Conservation (phyloP, 2,888 invertebrate genomes). For the Trachelus tabidus region DNA sequence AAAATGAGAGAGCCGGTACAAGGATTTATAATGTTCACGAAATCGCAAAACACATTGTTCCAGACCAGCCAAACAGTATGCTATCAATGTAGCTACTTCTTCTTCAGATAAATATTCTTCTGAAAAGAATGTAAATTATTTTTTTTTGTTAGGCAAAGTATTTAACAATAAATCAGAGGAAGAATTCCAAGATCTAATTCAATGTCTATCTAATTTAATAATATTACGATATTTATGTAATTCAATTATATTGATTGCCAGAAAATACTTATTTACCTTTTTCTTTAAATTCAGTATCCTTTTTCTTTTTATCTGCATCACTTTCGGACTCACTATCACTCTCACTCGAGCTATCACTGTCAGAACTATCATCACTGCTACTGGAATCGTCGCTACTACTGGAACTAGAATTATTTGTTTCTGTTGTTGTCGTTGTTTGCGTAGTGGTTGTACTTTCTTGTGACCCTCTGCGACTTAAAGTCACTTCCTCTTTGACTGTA, state of each 20-base stretch:
- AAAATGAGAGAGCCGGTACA: slow-evolving; percentile 87
- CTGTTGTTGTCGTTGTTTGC: slow-evolving; percentile 63
- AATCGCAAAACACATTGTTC: slow-evolving; percentile 88
- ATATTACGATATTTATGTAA: neutral
- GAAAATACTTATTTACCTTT: slow-evolving; percentile 37
- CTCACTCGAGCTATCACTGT: slow-evolving; percentile 68
- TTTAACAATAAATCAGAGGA: neutral
- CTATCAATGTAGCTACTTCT: slow-evolving; percentile 73
- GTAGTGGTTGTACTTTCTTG: slow-evolving; percentile 65
- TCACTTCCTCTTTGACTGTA: slow-evolving; percentile 45
- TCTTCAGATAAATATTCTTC: slow-evolving; percentile 67
- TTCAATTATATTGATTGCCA: neutral
- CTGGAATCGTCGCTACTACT: slow-evolving; percentile 67
- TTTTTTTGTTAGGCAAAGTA: neutral
- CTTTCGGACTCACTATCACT: slow-evolving; percentile 70
- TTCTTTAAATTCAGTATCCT: slow-evolving; percentile 27
- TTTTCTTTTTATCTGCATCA: slow-evolving; percentile 62
- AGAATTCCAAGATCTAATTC: neutral
- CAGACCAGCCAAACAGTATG: slow-evolving; percentile 79
- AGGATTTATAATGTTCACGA: slow-evolving; percentile 92
- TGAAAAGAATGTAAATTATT: slow-evolving; percentile 27
- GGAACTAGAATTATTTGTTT: slow-evolving; percentile 64
- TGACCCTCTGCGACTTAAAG: slow-evolving; percentile 57
- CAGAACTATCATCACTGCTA: slow-evolving; percentile 71
- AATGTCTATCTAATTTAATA: neutral